Conservation (phyloP, 1,140 invertebrate species). For the Pissodes strobi region DNA sequence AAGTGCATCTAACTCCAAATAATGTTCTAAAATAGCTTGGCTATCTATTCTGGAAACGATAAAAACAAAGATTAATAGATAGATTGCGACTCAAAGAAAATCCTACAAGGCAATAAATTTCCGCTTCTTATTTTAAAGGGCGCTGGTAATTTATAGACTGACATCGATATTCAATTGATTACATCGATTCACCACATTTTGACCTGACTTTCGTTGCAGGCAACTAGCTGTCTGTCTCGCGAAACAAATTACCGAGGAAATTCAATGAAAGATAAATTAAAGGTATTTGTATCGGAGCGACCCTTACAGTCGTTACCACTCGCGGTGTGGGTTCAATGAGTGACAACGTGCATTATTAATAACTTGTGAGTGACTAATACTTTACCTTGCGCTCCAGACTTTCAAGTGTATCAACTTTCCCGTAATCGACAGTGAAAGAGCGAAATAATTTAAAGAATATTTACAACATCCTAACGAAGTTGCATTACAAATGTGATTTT, state of each 20-base stretch:
- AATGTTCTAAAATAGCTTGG: neutral
- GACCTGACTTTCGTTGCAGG: constrained; percentile 20
- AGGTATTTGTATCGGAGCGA: constrained; percentile 22
- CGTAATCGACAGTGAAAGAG: too few relatives aligned
- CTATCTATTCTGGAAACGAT: neutral
- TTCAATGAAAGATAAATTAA: constrained; percentile 28
- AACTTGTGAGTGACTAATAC: too few relatives aligned
- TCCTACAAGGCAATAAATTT: constrained; percentile 21
- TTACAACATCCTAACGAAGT: too few relatives aligned
- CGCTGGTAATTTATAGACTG: constrained; percentile 26
- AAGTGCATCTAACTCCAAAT: neutral
- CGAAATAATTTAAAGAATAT: too few relatives aligned
- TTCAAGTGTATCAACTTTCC: too few relatives aligned
- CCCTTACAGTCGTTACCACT: constrained; percentile 12
- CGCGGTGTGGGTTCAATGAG: neutral
- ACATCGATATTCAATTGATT: constrained; percentile 31
- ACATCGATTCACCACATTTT: constrained; percentile 24
- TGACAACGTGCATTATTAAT: neutral
- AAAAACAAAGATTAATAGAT: constrained; percentile 30
- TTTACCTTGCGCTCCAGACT: too few relatives aligned
- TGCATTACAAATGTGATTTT: too few relatives aligned
- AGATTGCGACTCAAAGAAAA: constrained; percentile 26
- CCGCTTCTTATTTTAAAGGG: constrained; percentile 29
- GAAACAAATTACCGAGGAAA: constrained; percentile 21
- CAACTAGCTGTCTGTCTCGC: constrained; percentile 21